phyloP scores from a whole-genome alignment of 1,140 invertebrate genomes.

The Pseudomyrmex concolor region DNA sequence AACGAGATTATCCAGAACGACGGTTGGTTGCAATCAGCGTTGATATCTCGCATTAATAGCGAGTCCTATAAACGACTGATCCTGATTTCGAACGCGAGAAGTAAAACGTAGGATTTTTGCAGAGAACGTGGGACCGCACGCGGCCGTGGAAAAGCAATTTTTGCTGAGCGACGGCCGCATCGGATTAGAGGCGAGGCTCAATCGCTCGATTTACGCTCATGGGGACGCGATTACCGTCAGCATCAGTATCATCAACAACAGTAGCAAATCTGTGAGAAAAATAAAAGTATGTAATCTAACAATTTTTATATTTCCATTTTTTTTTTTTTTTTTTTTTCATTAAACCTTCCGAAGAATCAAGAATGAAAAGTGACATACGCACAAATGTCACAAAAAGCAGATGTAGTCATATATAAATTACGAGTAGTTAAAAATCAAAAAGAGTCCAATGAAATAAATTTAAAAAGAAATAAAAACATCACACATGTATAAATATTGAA shows the following conservation, averaged over 20 bases:
- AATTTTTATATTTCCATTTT: background rate
- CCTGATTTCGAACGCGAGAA: background rate
- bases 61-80: no score
- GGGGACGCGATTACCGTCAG: conserved; percentile 96
- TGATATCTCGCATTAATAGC: no score
- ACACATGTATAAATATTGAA: no score
- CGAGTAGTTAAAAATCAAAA: background rate
- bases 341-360: no score
- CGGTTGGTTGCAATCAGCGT: conserved; percentile 62
- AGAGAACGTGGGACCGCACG: conserved; percentile 81
- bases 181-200: conserved; percentile 94
- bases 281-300: conserved; percentile 89
- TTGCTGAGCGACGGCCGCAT: conserved; percentile 89
- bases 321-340: background rate
- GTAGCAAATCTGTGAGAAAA: conserved; percentile 96
- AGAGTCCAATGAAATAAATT: no score
- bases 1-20: conserved; percentile 75
- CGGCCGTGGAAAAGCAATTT: conserved; percentile 87
- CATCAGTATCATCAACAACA: conserved; percentile 96
- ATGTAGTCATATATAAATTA: background rate
- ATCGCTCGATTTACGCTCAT: conserved; percentile 97
- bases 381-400: no score
- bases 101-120: conserved; percentile 4
- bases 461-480: no score
- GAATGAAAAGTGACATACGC: no score